Percentiles rank a stretch among this genome's conserved stretches.
phyloP scores from a whole-genome alignment of 1,140 invertebrate species.

The Drosophila gunungcola region DNA sequence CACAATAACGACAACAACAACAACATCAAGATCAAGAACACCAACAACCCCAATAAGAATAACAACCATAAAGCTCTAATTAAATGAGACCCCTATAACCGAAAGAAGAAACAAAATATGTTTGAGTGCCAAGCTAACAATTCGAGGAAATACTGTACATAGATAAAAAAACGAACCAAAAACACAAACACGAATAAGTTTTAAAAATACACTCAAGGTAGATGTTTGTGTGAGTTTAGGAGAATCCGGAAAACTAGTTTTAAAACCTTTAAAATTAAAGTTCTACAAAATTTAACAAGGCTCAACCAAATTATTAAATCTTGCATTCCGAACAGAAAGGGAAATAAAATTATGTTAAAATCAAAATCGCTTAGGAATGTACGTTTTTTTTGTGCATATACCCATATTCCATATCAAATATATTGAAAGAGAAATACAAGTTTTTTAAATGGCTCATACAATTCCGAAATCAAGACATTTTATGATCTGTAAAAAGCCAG shows the following conservation, averaged over 20 bases:
- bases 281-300: neutral
- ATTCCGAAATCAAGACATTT: too few species aligned
- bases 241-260: constrained; percentile 8
- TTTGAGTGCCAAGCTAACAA: constrained; percentile 84
- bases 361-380: too few species aligned
- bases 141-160: constrained; percentile 73
- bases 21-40: neutral
- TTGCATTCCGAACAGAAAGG: too few species aligned
- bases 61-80: constrained; percentile 35
- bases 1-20: constrained; percentile 30
- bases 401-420: too few species aligned
- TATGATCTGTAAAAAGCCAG: too few species aligned
- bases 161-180: constrained; percentile 34
- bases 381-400: too few species aligned
- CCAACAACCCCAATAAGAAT: constrained; percentile 9
- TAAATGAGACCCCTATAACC: constrained; percentile 35
- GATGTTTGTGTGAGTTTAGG: neutral
- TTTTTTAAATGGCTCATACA: too few species aligned
- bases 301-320: too few species aligned
- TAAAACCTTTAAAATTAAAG: neutral
- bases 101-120: constrained; percentile 67
- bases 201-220: constrained; percentile 9
- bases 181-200: constrained; percentile 4
- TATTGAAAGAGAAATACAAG: too few species aligned
- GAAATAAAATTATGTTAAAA: too few species aligned